These are phyloP conservation scores for Junonia oenone DNA, from an alignment of 2,888 invertebrate species.

Conservation along the genomic window DNA sequence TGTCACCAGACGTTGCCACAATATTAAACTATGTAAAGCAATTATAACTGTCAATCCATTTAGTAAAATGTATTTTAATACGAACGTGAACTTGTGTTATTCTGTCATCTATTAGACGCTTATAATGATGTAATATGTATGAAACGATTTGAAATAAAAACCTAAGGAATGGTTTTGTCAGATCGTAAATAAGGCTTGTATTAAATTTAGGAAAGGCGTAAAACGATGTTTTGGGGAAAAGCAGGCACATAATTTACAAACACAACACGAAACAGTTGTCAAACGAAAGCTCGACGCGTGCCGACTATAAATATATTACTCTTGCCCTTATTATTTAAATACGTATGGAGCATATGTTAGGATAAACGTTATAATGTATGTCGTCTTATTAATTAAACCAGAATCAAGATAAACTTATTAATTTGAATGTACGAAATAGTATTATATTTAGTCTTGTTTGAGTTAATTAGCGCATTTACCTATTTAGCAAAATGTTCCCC, in stretches of 20 bases:
- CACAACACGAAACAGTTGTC: slow-evolving; percentile 37
- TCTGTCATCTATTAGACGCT: not conserved
- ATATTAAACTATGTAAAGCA: slow-evolving; percentile 49
- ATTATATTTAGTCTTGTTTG: not conserved
- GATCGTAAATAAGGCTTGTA: slow-evolving; percentile 33
- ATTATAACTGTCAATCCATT: slow-evolving; percentile 36
- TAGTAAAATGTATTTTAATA: slow-evolving; percentile 12
- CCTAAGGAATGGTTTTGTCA: slow-evolving; percentile 22
- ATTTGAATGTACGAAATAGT: not conserved
- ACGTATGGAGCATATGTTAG: slow-evolving; percentile 23
- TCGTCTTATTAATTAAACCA: slow-evolving; percentile 3
- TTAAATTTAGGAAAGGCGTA: slow-evolving; percentile 36
- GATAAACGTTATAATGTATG: slow-evolving; percentile 7
- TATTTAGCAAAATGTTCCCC: no score
- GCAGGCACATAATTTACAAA: slow-evolving; percentile 36
- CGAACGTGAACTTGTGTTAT: not conserved
- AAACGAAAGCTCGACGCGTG: slow-evolving; percentile 36
- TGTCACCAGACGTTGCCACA: slow-evolving; percentile 49
- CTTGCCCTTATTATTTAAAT: slow-evolving; percentile 34
- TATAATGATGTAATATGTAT: not conserved
- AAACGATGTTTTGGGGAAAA: slow-evolving; percentile 34
- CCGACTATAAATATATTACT: slow-evolving; percentile 34
- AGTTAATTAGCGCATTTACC: no score
- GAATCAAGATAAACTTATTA: slow-evolving; percentile 1
- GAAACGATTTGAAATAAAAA: slow-evolving; percentile 18